These are phyloP conservation scores for Rallus crepitans DNA, from an alignment of 2,797 vertebrate genomes.

Conservation along the genomic window DNA sequence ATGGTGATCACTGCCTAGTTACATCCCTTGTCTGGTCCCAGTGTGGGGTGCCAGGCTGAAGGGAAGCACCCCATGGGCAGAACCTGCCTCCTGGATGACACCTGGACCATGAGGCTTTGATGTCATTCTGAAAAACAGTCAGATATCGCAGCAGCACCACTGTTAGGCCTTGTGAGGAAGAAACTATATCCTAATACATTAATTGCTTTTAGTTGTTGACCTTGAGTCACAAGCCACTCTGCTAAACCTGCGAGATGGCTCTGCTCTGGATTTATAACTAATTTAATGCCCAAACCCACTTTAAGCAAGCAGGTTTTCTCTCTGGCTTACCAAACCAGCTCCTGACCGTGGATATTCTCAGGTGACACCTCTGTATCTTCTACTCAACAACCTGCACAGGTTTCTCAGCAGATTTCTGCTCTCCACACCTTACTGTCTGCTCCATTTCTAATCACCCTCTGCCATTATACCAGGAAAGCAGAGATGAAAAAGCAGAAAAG, in stretches of 20 bases:
- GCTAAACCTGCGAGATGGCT: neutral
- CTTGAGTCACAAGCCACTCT: neutral
- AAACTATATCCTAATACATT: neutral
- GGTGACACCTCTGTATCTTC: neutral
- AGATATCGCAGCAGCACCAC: neutral
- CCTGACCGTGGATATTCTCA: neutral
- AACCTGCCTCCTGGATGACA: neutral
- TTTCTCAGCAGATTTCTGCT: neutral
- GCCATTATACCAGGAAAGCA: neutral
- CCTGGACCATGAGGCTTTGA: neutral
- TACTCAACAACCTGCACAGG: neutral
- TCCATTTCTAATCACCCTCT: neutral
- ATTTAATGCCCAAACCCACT: neutral
- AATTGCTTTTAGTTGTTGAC: neutral
- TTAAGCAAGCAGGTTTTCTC: neutral
- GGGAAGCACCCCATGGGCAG: neutral
- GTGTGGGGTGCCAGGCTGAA: rapidly evolving
- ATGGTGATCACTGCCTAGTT: neutral
- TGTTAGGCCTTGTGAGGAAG: neutral
- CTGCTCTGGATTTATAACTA: neutral
- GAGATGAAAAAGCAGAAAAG: neutral
- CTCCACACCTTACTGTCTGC: neutral
- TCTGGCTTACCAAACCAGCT: neutral
- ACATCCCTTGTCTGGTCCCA: neutral
- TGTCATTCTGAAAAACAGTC: neutral